Evolutionary conservation across 2,888 invertebrate species (phyloP).

Genomic region (Thalpophila matura): DNA sequence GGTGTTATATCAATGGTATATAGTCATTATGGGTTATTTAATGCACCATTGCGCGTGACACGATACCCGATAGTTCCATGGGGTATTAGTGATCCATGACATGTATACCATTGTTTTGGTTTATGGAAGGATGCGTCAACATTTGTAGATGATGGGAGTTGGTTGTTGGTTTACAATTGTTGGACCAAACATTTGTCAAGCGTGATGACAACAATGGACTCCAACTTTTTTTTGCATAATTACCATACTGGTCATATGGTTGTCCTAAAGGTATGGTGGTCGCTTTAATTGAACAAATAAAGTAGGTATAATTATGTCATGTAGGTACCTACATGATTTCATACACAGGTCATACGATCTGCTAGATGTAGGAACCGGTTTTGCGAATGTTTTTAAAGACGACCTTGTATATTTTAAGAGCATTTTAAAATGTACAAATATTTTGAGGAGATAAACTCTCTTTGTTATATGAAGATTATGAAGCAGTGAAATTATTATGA

Average conservation of each 20-base stretch:
- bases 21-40: slow-evolving; percentile 50
- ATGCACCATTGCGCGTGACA: slow-evolving; percentile 47
- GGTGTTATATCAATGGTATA: slow-evolving; percentile 37
- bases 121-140: slow-evolving; percentile 6
- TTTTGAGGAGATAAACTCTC: not conserved
- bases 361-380: slow-evolving; percentile 11
- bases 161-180: slow-evolving; percentile 6
- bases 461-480: slow-evolving; percentile 6
- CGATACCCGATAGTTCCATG: slow-evolving; percentile 44
- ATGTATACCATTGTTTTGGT: slow-evolving; percentile 48
- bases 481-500: slow-evolving; percentile 26
- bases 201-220: too few species aligned
- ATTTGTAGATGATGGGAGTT: not conserved
- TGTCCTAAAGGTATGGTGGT: not conserved
- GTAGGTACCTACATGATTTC: too few species aligned
- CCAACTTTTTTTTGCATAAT: not conserved
- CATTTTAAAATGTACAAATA: slow-evolving; percentile 1
- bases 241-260: not conserved
- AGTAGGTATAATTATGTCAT: slow-evolving; percentile 5
- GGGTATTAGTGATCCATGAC: slow-evolving; percentile 44
- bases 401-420: slow-evolving; percentile 34
- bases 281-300: not conserved
- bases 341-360: not conserved
- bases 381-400: slow-evolving; percentile 20
- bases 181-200: not conserved